Conservation (phyloP, 2,113 vertebrate species). For the Daubentonia madagascariensis region DNA sequence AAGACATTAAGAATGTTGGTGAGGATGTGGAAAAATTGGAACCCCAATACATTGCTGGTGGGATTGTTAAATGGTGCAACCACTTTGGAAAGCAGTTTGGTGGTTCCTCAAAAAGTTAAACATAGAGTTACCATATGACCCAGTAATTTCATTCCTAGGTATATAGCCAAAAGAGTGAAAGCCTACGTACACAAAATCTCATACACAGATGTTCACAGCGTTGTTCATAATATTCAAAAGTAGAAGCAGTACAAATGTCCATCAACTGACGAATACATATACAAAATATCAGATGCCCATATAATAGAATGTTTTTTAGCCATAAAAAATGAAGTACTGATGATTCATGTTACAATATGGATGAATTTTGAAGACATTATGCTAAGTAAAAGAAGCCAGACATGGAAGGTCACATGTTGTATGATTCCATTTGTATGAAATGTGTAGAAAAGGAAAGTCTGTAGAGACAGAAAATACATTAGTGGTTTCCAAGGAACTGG, state of each 20-base stretch:
- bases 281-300: background rate
- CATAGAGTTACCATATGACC: background rate
- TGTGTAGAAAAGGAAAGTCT: background rate
- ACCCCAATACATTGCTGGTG: background rate
- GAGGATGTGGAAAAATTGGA: background rate
- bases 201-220: background rate
- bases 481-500: background rate
- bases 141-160: background rate
- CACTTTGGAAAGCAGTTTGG: background rate
- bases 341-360: background rate
- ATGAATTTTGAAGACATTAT: background rate
- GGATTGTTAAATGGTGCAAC: background rate
- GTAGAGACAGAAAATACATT: background rate
- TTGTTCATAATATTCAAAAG: background rate
- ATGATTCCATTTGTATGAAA: background rate
- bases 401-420: background rate
- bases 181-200: background rate
- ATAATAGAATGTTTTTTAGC: background rate
- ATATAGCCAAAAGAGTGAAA: background rate
- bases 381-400: background rate
- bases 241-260: background rate
- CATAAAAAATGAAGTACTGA: background rate
- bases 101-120: background rate
- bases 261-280: background rate
- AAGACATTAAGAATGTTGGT: background rate